Percentiles rank a stretch among this genome's conserved stretches.
phyloP scores from a whole-genome alignment of 2,797 vertebrate species.

The Argya squamiceps region DNA sequence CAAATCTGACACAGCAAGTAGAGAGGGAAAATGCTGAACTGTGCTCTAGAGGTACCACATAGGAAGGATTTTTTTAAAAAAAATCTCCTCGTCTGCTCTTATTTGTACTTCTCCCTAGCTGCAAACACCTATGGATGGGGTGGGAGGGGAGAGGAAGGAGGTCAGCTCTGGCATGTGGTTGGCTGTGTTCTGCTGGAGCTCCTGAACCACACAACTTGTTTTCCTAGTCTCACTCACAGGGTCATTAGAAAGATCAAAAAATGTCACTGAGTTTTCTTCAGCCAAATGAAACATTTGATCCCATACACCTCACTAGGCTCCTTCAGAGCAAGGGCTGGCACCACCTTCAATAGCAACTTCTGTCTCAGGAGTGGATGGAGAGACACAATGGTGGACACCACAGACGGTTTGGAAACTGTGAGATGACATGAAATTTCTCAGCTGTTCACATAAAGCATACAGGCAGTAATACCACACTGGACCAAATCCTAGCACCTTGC shows the following conservation, averaged over 20 bases:
- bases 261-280: not conserved
- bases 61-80: not conserved
- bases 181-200: not conserved
- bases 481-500: not conserved
- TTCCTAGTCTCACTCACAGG: not conserved
- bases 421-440: not conserved
- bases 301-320: not conserved
- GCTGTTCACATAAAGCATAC: fast-evolving
- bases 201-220: not conserved
- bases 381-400: fast-evolving
- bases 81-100: not conserved
- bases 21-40: not conserved
- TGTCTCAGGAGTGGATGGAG: not conserved
- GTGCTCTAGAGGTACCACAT: not conserved
- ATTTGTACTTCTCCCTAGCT: not conserved
- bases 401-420: not conserved
- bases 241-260: conserved; percentile 40
- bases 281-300: not conserved
- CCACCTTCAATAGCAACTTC: not conserved
- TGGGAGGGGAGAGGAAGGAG: not conserved
- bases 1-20: not conserved
- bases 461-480: not conserved
- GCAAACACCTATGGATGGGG: not conserved
- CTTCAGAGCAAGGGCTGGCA: not conserved
- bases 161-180: not conserved